phyloP scores from a whole-genome alignment of 2,797 vertebrate genomes.

The Passerculus sandwichensis region DNA sequence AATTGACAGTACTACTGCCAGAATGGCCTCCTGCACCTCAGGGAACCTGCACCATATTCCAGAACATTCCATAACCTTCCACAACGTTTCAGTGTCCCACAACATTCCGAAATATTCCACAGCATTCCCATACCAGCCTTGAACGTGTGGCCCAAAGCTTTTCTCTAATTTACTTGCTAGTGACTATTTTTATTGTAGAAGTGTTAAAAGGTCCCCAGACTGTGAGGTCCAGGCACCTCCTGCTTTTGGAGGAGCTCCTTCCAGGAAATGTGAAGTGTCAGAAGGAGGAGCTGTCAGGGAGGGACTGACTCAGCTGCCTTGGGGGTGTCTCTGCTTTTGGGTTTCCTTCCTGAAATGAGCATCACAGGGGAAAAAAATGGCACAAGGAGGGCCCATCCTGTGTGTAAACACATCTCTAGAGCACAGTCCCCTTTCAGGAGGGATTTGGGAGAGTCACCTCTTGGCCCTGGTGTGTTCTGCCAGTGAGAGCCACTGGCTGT shows the following conservation, averaged over 20 bases:
- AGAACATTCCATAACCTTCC: background rate
- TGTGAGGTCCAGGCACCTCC: background rate
- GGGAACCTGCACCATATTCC: background rate
- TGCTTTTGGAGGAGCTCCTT: background rate
- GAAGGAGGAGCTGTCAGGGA: background rate
- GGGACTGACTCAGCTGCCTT: background rate
- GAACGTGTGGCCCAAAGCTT: accelerated
- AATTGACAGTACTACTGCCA: background rate
- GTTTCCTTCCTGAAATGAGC: background rate
- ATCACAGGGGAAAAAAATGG: background rate
- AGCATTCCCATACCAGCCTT: background rate
- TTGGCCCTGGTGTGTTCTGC: background rate
- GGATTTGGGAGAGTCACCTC: background rate
- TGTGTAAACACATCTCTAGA: accelerated
- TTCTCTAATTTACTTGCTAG: background rate
- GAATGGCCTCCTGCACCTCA: background rate
- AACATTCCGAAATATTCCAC: background rate
- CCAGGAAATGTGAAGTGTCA: background rate
- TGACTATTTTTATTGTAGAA: background rate
- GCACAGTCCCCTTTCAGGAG: background rate
- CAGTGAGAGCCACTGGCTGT: background rate
- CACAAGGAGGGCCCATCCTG: background rate
- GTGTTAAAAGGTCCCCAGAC: background rate
- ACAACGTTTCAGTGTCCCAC: background rate
- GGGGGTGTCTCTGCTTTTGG: background rate